Evolutionary conservation across 2,113 vertebrate genomes (phyloP).

Genomic region (Brachyistius frenatus): DNA sequence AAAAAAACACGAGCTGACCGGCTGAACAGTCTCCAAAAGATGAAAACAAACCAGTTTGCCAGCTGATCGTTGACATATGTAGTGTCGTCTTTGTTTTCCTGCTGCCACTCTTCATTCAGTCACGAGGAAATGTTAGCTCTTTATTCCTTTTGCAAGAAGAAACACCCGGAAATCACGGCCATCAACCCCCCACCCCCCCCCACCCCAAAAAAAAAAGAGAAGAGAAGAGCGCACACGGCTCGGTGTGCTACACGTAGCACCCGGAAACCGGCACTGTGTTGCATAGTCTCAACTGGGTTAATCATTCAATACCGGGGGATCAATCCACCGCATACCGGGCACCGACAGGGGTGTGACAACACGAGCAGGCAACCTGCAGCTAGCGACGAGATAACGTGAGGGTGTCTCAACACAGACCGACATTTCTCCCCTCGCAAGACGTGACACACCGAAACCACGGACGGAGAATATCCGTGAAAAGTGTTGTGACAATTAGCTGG

Average conservation of each 20-base stretch:
- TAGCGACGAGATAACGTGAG: constrained; percentile 43
- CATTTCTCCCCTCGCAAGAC: constrained; percentile 42
- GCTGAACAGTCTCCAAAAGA: constrained; percentile 11
- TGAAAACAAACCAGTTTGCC: constrained; percentile 35
- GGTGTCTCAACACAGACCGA: constrained; percentile 41
- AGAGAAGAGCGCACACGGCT: constrained; percentile 50
- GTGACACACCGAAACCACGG: constrained; percentile 64
- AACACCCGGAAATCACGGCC: constrained; percentile 81
- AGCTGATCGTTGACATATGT: constrained; percentile 14
- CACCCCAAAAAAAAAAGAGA: not conserved
- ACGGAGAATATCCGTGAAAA: not conserved
- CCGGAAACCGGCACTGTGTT: not conserved
- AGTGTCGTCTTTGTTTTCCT: constrained; percentile 15
- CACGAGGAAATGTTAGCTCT: constrained; percentile 18
- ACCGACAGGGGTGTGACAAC: constrained; percentile 77
- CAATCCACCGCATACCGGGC: constrained; percentile 70
- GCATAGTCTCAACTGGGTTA: constrained; percentile 59
- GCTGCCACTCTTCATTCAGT: constrained; percentile 10
- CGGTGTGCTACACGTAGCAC: constrained; percentile 40
- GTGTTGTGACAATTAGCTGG: not conserved
- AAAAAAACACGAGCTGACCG: constrained; percentile 13
- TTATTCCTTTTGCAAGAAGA: constrained; percentile 26
- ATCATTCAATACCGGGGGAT: constrained; percentile 69
- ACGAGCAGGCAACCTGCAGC: constrained; percentile 65
- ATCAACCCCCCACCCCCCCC: not conserved